Conservation (phyloP, 2,113 vertebrate genomes). For the Theristicus caerulescens region DNA sequence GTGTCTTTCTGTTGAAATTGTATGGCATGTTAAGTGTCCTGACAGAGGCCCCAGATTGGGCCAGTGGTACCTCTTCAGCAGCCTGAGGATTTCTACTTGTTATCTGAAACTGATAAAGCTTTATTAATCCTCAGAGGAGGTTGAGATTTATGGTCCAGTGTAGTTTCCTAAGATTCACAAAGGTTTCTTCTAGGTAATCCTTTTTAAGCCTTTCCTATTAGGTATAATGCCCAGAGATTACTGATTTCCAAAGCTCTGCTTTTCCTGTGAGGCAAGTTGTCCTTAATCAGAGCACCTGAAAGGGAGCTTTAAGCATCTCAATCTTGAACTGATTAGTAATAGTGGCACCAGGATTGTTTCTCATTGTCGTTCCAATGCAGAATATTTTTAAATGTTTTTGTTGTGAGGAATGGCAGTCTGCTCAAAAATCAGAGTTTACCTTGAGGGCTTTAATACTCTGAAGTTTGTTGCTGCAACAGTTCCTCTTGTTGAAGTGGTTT, state of each 20-base stretch:
- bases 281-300: constrained; percentile 48
- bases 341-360: background rate
- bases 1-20: background rate
- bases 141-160: constrained; percentile 18
- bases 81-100: constrained; percentile 11
- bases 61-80: background rate
- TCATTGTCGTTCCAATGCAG: constrained; percentile 12
- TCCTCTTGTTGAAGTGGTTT: constrained; percentile 14
- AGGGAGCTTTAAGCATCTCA: constrained; percentile 1
- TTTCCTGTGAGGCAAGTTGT: constrained; percentile 10
- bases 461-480: background rate
- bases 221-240: constrained; percentile 57
- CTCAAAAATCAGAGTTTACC: constrained; percentile 8
- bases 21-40: background rate
- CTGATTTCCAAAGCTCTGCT: constrained; percentile 47
- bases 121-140: constrained; percentile 31
- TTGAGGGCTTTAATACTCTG: background rate
- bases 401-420: background rate
- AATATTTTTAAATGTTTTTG: background rate
- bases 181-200: constrained; percentile 62
- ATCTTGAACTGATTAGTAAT: constrained; percentile 1
- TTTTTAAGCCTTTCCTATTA: constrained; percentile 63
- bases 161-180: constrained; percentile 44
- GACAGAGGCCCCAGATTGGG: background rate
- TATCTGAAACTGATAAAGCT: constrained; percentile 58